Conservation (phyloP, 1,140 invertebrate species). For the Halesus radiatus region DNA sequence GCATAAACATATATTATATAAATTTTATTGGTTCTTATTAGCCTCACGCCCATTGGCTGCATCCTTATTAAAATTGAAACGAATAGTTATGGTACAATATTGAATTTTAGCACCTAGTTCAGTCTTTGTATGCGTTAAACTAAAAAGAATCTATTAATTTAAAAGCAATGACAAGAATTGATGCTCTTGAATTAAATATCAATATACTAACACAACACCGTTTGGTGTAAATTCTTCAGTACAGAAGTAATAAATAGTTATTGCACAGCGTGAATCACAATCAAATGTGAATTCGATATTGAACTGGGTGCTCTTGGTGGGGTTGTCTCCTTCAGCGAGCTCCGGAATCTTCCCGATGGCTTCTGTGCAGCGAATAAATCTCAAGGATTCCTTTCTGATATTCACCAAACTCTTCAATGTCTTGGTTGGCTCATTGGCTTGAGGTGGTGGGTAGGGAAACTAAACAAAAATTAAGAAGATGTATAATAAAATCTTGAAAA, state of each 20-base stretch:
- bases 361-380: slow-evolving; percentile 82
- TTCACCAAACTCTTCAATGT: slow-evolving; percentile 96
- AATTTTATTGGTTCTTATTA: too few species aligned
- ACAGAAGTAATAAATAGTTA: slow-evolving; percentile 96
- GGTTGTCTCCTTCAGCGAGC: slow-evolving; percentile 71
- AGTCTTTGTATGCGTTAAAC: too few species aligned
- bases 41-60: too few species aligned
- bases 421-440: slow-evolving; percentile 95
- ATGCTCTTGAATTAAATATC: background rate
- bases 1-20: too few species aligned
- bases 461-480: slow-evolving; percentile 68
- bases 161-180: too few species aligned
- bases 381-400: slow-evolving; percentile 95
- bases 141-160: too few species aligned
- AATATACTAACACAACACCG: slow-evolving; percentile 78
- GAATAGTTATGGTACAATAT: too few species aligned
- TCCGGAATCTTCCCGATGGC: slow-evolving; percentile 67
- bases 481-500: too few species aligned
- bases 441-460: slow-evolving; percentile 98
- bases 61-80: too few species aligned
- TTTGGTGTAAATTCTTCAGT: slow-evolving; percentile 89
- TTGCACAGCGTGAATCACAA: slow-evolving; percentile 92
- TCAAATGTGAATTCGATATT: slow-evolving; percentile 99
- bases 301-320: slow-evolving; percentile 79
- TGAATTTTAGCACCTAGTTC: too few species aligned